Percentiles rank a stretch among this genome's conserved stretches.
These are phyloP conservation scores for Sebastes iracundus DNA, from an alignment of 2,797 vertebrate genomes.

Conservation along the genomic window DNA sequence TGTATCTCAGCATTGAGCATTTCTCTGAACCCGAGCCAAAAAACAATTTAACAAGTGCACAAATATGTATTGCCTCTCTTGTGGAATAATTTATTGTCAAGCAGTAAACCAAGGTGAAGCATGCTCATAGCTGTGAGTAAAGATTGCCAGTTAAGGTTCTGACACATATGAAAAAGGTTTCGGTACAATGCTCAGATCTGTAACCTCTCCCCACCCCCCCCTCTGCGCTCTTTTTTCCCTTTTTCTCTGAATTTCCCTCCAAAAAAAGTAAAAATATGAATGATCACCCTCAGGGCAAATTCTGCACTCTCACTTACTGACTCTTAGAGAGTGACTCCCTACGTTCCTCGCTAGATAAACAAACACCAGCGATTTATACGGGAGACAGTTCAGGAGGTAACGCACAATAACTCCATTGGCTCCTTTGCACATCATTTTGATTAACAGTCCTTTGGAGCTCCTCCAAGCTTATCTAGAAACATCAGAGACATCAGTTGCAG, in stretches of 20 bases:
- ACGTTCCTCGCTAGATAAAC: constrained; percentile 75
- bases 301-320: constrained; percentile 74
- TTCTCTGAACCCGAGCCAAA: constrained; percentile 64
- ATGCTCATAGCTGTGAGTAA: constrained; percentile 62
- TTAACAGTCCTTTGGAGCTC: constrained; percentile 68
- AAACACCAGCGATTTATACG: constrained; percentile 43
- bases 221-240: background rate
- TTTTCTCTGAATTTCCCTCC: constrained; percentile 65
- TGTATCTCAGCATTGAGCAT: constrained; percentile 45
- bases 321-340: constrained; percentile 67
- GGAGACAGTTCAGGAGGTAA: constrained; percentile 63
- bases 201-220: constrained; percentile 18
- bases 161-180: constrained; percentile 59
- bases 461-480: constrained; percentile 71
- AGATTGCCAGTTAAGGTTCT: constrained; percentile 62
- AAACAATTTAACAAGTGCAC: constrained; percentile 68
- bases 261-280: constrained; percentile 67
- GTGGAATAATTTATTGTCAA: constrained; percentile 68
- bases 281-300: constrained; percentile 76
- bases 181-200: constrained; percentile 32
- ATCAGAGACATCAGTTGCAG: constrained; percentile 71
- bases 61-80: constrained; percentile 64
- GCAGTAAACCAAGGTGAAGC: constrained; percentile 65
- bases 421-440: constrained; percentile 62
- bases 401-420: constrained; percentile 65